Evolutionary conservation across 2,797 vertebrate species (phyloP).

Genomic region (Myotis vivesi): DNA sequence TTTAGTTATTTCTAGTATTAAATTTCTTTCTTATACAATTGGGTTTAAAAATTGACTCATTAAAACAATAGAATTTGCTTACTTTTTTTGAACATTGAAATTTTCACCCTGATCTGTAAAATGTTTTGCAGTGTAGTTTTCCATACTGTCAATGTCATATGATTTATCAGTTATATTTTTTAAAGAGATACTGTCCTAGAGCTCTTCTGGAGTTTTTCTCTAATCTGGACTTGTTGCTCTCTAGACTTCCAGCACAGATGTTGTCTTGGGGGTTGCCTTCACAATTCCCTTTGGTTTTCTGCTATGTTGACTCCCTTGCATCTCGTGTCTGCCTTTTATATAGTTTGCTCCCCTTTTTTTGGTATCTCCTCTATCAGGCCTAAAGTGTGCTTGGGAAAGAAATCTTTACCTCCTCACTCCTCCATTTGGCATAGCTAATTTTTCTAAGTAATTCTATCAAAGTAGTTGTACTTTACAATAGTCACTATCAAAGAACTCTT

Average conservation of each 20-base stretch:
- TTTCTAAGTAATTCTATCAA: neutral
- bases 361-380: neutral
- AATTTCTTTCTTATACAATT: neutral
- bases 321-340: neutral
- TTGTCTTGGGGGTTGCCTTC: neutral
- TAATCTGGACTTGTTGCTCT: neutral
- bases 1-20: conserved; percentile 14
- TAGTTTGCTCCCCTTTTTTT: neutral
- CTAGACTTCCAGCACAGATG: neutral
- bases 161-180: neutral
- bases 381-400: neutral
- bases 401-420: neutral
- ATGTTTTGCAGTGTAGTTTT: neutral
- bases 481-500: neutral
- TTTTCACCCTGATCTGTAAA: neutral
- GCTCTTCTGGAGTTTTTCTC: neutral
- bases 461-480: neutral
- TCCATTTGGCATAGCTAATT: neutral
- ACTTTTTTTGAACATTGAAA: conserved; percentile 13
- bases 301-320: neutral
- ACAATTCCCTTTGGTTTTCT: neutral
- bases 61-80: neutral
- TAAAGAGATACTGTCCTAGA: neutral
- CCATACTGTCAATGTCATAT: neutral
- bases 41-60: neutral